Base-by-base conservation (phyloP, 2,888 invertebrate species). In the Torymus auratus region DNA sequence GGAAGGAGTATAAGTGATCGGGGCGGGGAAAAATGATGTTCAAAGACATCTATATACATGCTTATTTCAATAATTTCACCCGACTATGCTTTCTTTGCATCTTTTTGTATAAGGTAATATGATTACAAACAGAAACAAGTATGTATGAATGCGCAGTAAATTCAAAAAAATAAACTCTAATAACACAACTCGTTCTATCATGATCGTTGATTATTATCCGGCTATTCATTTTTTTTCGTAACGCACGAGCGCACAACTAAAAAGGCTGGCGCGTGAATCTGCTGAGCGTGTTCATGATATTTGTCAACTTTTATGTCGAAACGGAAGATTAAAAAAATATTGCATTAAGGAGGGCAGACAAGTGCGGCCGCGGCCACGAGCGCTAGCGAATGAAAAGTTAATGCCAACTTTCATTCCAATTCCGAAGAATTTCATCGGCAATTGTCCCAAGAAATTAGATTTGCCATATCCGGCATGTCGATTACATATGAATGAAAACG, bases 391-490 rank as follows among this genome's bases (percentile, higher is more conserved):
- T 60, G 53, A 78, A 78, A 78, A 65, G 65, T 78, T 78, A 78
- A 78, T 77, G 64, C 68, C 55, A 80, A 80, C 71, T 67, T 76
- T 80, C 67, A 61, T 80, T 67, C 23, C 65, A 67, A 71, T 77
- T 73, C 60, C n/a, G 23, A 64, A 58, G 81, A 74, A 81, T 81
- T 78, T 74, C 74, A 73, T 64, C 28, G 68, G 50, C 74, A 28
- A 78, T 81, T 81, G 78, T 78, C 55, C 68, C 55, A 62, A 68
- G 78, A 79, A 79, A 82, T 82, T 82, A 76, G 78, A 82, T 82
- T 82, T 28, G 58, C n/a, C 11, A 14, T 28, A 64, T 15, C 52
- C 65, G 41, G 15, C 74, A 41, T 65, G 77, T 80, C 80, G 79
- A 82, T 82, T 82, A 80, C 74, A 60, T 74, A 69, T 55, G 80